Conservation (phyloP, 30 jellyfish, hydroid and myxozoan genomes). For the Turritopsis rubra region DNA sequence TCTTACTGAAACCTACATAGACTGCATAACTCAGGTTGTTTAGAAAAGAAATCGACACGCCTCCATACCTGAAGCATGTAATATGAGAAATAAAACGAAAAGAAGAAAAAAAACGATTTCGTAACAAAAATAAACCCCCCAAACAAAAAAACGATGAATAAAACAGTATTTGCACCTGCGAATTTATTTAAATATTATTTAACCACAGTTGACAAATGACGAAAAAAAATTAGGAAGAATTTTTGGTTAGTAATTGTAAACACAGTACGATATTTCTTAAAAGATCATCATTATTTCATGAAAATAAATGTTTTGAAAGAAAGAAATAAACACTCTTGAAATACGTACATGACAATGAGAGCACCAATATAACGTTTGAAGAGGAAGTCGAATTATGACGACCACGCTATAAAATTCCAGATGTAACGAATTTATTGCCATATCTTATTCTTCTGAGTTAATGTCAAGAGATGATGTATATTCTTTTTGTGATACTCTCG, state of each 20-base stretch:
- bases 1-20: background rate
- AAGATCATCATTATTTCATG: background rate
- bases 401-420: background rate
- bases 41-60: background rate
- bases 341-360: background rate
- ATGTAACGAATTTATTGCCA: background rate
- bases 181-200: too few species aligned
- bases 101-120: background rate
- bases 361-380: background rate
- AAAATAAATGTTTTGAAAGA: background rate
- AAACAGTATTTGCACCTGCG: background rate
- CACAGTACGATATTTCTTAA: background rate
- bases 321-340: background rate
- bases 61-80: background rate
- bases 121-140: background rate
- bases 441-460: background rate
- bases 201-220: background rate
- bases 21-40: background rate
- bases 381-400: background rate
- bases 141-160: background rate
- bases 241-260: background rate
- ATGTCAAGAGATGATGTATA: background rate
- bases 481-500: background rate
- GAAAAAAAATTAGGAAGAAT: background rate
- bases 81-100: background rate